Base-by-base conservation (phyloP, 2,888 invertebrate genomes). In the Drosophila paramelanica region DNA sequence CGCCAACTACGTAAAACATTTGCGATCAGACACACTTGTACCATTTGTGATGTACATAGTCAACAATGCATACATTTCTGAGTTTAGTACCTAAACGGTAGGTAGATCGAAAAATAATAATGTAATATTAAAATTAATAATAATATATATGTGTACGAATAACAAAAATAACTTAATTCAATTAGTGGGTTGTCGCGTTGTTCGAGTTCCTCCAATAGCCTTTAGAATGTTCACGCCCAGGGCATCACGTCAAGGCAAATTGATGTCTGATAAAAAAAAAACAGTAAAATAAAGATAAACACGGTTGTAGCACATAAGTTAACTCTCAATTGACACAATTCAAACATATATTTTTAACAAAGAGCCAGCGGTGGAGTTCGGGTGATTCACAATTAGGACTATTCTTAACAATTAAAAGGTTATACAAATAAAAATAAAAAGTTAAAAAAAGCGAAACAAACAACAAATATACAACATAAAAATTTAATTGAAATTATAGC, bases 11-110 rank as follows among this genome's bases (percentile, higher is more conserved):
- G 23, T 14, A 20, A 17, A 46, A 50, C 25, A 49, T 17, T 23
- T 50, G 13, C 13, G 27, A 23, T 50, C 13, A 51, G 17, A 17
- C 43, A 14, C 25, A 67, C 25, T 25, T n/a, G 49, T 38, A 39
- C 23, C 53, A 23, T 53, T 42, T 43, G 42, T 33, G 42, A 49
- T 20, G 39, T 23, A 50, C 27, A 33, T 49, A 64, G n/a, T 4
- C 1, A 17, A 5, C 5, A 53, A 33, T 4, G 41, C 17, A 36
- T 39, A n/a, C 42, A 36, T n/a, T 36, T 42, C 2, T 53, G 53
- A 66, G 70, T 55, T 66, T 36, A 13, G 43, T 53, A 45, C 31
- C 43, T 20, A 20, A 8, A 10, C 27, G 31, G 47, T 31, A 33
- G 11, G 39, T 10, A 33, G 8, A 10, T 3, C 11, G 5, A 36